Evolutionary conservation across 2,888 invertebrate species (phyloP).

Genomic region (Chloroclystis v-ata): DNA sequence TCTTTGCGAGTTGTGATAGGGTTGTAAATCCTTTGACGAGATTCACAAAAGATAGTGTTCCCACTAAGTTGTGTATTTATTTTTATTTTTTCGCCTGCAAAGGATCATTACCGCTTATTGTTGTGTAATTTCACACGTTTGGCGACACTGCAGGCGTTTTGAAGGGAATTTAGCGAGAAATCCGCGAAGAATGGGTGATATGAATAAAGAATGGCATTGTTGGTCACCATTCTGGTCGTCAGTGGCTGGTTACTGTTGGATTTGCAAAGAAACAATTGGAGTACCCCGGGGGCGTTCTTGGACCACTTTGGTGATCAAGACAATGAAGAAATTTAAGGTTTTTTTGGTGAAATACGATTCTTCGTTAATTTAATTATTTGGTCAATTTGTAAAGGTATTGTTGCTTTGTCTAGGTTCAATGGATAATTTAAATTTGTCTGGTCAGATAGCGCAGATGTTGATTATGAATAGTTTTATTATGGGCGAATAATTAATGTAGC

Average conservation of each 20-base stretch:
- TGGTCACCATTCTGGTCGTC: constrained; percentile 39
- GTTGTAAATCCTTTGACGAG: constrained; percentile 32
- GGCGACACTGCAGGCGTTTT: constrained; percentile 69
- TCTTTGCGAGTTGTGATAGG: constrained; percentile 19
- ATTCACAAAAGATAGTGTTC: constrained; percentile 31
- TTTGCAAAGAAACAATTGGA: constrained; percentile 35
- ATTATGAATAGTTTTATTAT: too few relatives aligned
- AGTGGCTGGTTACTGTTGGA: constrained; percentile 43
- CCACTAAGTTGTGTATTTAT: constrained; percentile 55
- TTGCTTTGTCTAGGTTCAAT: not conserved
- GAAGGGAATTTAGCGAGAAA: constrained; percentile 54
- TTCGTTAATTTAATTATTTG: constrained; percentile 12
- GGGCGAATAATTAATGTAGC: too few relatives aligned
- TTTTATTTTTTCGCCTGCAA: constrained; percentile 65
- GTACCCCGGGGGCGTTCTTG: constrained; percentile 16
- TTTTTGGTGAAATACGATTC: constrained; percentile 16
- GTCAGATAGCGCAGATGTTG: not conserved
- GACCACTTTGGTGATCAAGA: constrained; percentile 14
- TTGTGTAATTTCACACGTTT: constrained; percentile 74
- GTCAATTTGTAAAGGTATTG: not conserved
- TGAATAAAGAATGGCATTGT: constrained; percentile 36
- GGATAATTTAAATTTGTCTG: not conserved
- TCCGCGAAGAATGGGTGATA: constrained; percentile 23
- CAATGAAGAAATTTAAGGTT: constrained; percentile 8
- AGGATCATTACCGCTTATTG: constrained; percentile 71